Percentiles rank a stretch among this genome's conserved stretches.
Evolutionary conservation across 2,888 invertebrate species (phyloP).

Genomic region (Osmoderma eremita): DNA sequence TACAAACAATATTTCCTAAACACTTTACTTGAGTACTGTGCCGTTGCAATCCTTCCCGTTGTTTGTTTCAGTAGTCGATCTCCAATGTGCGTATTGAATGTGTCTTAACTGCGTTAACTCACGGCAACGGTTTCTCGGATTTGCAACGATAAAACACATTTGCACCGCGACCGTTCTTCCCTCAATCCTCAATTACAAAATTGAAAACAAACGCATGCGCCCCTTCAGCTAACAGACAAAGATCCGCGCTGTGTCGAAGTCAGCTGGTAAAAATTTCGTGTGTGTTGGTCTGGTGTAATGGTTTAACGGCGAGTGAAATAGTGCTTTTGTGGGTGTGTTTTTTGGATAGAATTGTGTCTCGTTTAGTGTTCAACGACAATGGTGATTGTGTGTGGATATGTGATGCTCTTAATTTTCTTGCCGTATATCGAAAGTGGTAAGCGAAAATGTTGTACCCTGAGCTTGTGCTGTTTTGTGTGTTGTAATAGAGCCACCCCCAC

Average conservation of each 20-base stretch:
- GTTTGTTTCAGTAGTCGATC: too few species aligned
- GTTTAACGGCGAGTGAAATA: conserved; percentile 61
- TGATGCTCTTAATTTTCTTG: conserved; percentile 74
- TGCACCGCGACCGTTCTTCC: neutral
- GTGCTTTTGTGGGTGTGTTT: conserved; percentile 50
- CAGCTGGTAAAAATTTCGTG: conserved; percentile 65
- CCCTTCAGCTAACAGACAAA: conserved; percentile 69
- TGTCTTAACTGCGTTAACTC: too few species aligned
- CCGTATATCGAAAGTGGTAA: conserved; percentile 79
- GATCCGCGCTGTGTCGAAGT: conserved; percentile 67
- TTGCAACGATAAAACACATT: neutral
- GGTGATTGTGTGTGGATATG: conserved; percentile 74
- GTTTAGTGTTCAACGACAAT: conserved; percentile 64
- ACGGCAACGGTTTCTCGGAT: conserved; percentile 19
- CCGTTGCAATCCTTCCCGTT: too few species aligned
- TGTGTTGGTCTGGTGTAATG: conserved; percentile 59
- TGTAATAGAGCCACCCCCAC: conserved; percentile 35
- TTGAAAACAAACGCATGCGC: conserved; percentile 68
- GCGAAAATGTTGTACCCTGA: conserved; percentile 50
- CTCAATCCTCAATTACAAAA: conserved; percentile 38
- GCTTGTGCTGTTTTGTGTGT: conserved; percentile 47
- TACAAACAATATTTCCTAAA: too few species aligned
- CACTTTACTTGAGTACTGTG: too few species aligned
- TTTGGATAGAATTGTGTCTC: conserved; percentile 48
- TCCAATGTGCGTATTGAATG: too few species aligned